Base-by-base conservation (phyloP, 1,140 invertebrate genomes). In the Zaprionus taronus region DNA sequence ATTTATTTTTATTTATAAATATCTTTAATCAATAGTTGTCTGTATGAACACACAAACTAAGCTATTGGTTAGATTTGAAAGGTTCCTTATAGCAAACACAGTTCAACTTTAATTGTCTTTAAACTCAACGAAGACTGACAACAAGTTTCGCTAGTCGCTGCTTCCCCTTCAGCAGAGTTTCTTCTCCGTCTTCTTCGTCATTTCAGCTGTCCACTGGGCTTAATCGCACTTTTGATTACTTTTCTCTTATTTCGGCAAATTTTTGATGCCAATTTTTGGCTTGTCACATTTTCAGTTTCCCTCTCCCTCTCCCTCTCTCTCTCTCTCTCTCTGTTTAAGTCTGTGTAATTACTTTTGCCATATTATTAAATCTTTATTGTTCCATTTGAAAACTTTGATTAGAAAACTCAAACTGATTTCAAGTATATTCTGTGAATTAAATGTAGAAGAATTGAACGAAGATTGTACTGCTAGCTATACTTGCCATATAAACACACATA, bases 201-300 rank as follows among this genome's bases (percentile, higher is more conserved):
- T 72, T 82, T 49, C n/a, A 9, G 7, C 44, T 22, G 20, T 51
- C 47, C 47, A 51, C 47, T 51, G 47, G 47, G 47, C 20, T 75
- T 76, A 64, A 81, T 84, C 77, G 79, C 80, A 90, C 85, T 90
- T 90, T 90, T 90, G 90, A 90, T 90, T 90, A 90, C 85, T 90
- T 90, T 90, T 72, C 80, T 85, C 85, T 77, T 74, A 90, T 91
- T 90, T 90, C 49, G 79, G 75, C 79, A 89, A 84, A 81, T 76
- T 89, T 80, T 83, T 76, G 68, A 36, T 62, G 72, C 80, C 73
- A 62, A 73, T 77, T 72, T 67, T 57, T 66, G 28, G 31, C 57
- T 20, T 47, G 41, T 47, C n/a, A 47, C 41, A 47, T 9, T 47
- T 47, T 34, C 34, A n/a, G 44, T 41, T 49, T 31, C 22, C 6